A percentile compares a stretch with the other conserved stretches of the same genome.
Evolutionary conservation across 2,888 invertebrate species (phyloP).

Genomic region (Leucophenga montana): DNA sequence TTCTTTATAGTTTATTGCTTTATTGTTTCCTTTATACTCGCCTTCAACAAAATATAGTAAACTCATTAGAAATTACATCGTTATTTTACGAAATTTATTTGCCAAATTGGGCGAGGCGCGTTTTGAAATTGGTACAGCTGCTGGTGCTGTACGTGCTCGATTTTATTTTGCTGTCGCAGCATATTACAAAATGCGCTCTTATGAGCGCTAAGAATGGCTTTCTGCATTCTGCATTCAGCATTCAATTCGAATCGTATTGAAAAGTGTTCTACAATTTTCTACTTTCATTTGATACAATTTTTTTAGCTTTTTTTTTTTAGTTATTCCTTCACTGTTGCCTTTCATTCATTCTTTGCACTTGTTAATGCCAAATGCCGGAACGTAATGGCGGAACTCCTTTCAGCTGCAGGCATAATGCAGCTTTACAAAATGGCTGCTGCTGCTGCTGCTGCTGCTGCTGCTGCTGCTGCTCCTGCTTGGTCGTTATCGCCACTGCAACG

Average conservation of each 20-base stretch:
- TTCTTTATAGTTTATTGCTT: too few species aligned
- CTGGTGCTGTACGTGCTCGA: constrained; percentile 13
- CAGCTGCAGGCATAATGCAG: constrained; percentile 10
- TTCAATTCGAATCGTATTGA: too few species aligned
- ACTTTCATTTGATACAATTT: not conserved
- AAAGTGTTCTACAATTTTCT: not conserved
- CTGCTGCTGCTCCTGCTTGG: not conserved
- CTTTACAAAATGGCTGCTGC: constrained; percentile 19
- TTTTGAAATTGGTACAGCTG: not conserved
- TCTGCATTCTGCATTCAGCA: not conserved
- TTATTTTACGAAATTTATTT: not conserved
- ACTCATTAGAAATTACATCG: constrained; percentile 1
- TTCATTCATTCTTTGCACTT: not conserved
- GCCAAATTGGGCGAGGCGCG: not conserved
- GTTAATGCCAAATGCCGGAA: not conserved
- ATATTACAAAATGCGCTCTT: not conserved
- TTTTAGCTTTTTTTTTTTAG: not conserved
- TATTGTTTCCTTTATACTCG: too few species aligned
- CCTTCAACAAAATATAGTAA: not conserved
- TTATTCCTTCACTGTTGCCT: not conserved
- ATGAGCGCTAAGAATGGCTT: not conserved
- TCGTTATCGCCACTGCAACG: not conserved
- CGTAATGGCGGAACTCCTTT: not conserved
- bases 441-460: too few species aligned
- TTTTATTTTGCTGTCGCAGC: constrained; percentile 6